Evolutionary conservation across 1,140 invertebrate species (phyloP).

Genomic region (Artemia franciscana): DNA sequence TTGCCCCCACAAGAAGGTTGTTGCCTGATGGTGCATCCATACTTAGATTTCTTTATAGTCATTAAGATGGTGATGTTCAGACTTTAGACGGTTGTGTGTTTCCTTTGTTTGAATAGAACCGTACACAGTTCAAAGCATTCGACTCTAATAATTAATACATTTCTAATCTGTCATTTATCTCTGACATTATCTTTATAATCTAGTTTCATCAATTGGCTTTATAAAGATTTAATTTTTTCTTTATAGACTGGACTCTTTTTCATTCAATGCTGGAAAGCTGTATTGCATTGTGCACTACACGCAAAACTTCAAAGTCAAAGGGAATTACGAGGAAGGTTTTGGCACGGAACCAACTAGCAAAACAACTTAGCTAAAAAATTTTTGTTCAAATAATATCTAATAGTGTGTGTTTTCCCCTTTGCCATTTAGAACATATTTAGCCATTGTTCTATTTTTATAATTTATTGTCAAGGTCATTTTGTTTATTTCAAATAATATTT

Average conservation of each 20-base stretch:
- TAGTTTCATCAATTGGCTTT: background rate
- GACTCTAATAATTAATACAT: background rate
- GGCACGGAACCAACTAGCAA: conserved; percentile 24
- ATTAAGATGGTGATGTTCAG: no score
- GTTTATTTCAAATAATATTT: no score
- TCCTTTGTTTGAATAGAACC: conserved; percentile 2
- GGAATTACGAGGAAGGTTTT: conserved; percentile 62
- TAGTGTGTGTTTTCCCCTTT: no score
- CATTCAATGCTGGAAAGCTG: conserved; percentile 42
- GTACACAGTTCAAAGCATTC: conserved; percentile 1
- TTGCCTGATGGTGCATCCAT: no score
- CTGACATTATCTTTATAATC: conserved; percentile 11
- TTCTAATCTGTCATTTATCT: conserved; percentile 2
- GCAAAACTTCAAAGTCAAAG: conserved; percentile 55
- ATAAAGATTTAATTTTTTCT: conserved; percentile 10
- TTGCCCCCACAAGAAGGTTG: no score
- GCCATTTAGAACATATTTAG: no score
- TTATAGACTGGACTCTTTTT: conserved; percentile 47
- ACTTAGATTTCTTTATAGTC: no score
- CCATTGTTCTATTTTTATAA: no score
- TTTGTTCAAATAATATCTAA: no score
- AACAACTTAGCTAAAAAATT: conserved; percentile 28
- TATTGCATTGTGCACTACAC: conserved; percentile 60
- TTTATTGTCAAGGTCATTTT: no score
- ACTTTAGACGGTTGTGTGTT: no score